Base-by-base conservation (phyloP, 2,113 vertebrate genomes). In the Lathamus discolor region DNA sequence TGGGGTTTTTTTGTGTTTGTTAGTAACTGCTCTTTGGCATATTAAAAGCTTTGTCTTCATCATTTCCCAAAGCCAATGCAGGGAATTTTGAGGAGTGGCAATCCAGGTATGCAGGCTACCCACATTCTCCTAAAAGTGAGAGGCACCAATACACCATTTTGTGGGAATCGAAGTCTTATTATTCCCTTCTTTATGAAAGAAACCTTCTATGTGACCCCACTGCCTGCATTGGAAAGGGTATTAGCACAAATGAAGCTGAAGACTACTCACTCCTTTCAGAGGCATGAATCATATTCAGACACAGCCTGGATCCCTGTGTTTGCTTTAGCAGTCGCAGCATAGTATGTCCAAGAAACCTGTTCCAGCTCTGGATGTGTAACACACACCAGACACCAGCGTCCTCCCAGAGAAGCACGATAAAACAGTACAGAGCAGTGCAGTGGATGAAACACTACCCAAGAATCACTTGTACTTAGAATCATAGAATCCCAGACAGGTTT, bases 341-440 rank as follows among this genome's bases (percentile, higher is more conserved):
- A 7, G 3, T 6, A 15, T 29, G 74, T 9, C 73, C 77, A 69
- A 23, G 74, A 67, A 62, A 29, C 22, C 46, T 24, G n/a, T 1
- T 39, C 46, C 80, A 52, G 85, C 39, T 35, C 57, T 7, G 63
- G 31, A 9, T 29, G 59, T 57, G 70, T 37, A 24, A 25, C 22
- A 13, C 43, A 13, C 5, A 10, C 13, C 35, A 17, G 43, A 3
- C 33, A 54, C 29, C 54, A 9, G 66, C 67, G 2, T 4, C 5
- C 2, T 2, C 68, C 64, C 90, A 39, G 62, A 2, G 37, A 10
- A 22, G 33, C 57, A 16, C 7, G 5, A 29, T 9, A 6, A 33
- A 15, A 6, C 37, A 41, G 9, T 33, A 28, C 4, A 28, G 37
- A 23, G n/a, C 49, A 31, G 46, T 0, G 3, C 7, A 11, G 5